These are phyloP conservation scores for Drosophila ironensis DNA, from an alignment of 1,140 invertebrate genomes.

Conservation along the genomic window DNA sequence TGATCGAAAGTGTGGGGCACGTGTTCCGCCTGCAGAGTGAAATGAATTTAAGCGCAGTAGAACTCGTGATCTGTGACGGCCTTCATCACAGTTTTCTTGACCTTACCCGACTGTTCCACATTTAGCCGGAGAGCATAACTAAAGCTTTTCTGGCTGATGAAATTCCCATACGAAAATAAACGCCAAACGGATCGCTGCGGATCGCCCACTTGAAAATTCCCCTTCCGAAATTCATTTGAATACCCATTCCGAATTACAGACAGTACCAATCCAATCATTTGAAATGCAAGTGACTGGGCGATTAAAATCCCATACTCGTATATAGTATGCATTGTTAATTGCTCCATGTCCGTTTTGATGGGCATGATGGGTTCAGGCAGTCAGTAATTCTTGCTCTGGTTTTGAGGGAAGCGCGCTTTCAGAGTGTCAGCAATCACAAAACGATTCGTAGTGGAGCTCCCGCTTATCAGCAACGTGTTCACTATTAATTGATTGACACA, in stretches of 20 bases:
- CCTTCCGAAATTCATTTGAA: slow-evolving; percentile 20
- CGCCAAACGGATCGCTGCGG: not conserved
- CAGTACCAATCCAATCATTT: not conserved
- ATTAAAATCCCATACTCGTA: slow-evolving; percentile 25
- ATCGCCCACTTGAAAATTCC: slow-evolving; percentile 17
- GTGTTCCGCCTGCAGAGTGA: slow-evolving; percentile 18
- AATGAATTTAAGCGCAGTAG: not conserved
- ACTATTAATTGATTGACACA: slow-evolving; percentile 59
- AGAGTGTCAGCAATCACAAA: slow-evolving; percentile 3
- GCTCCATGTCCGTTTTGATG: slow-evolving; percentile 1
- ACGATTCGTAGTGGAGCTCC: slow-evolving; percentile 2
- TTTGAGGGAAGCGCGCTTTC: too few relatives aligned
- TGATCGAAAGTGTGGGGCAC: slow-evolving; percentile 22
- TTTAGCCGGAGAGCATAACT: slow-evolving; percentile 20
- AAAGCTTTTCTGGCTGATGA: slow-evolving; percentile 48
- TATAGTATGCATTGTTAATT: slow-evolving; percentile 9
- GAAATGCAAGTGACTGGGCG: slow-evolving; percentile 35
- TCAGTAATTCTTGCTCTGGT: slow-evolving; percentile 6
- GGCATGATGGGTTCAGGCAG: too few relatives aligned
- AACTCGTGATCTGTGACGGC: slow-evolving; percentile 30
- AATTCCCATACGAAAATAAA: slow-evolving; percentile 45
- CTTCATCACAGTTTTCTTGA: slow-evolving; percentile 39
- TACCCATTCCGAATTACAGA: slow-evolving; percentile 10
- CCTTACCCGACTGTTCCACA: slow-evolving; percentile 40
- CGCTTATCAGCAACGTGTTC: slow-evolving; percentile 62